A percentile compares a stretch with the other conserved stretches of the same genome.
phyloP scores from a whole-genome alignment of 2,888 invertebrate genomes.

The Deilephila porcellus region DNA sequence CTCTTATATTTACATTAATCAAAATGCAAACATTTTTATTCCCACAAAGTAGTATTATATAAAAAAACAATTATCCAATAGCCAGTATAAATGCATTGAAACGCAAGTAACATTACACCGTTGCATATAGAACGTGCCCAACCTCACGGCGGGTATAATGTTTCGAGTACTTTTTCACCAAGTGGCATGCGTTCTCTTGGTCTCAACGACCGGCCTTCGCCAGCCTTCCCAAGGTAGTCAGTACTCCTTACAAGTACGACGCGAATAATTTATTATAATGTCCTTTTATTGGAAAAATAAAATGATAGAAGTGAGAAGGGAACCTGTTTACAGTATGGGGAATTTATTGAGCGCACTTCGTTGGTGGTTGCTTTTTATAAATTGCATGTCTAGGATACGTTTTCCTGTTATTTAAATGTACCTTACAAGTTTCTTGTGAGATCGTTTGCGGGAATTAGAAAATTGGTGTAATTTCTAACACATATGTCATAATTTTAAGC shows the following conservation, averaged over 20 bases:
- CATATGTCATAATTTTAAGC: too few species aligned
- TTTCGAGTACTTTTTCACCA: conserved; percentile 24
- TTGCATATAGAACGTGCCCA: conserved; percentile 29
- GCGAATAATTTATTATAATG: conserved; percentile 46
- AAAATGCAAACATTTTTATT: not conserved
- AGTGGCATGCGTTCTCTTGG: conserved; percentile 17
- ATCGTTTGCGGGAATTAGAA: too few species aligned
- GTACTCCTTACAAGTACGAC: conserved; percentile 37
- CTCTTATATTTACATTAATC: too few species aligned
- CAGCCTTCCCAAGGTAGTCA: conserved; percentile 36
- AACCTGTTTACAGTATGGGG: conserved; percentile 38
- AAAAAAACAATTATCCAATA: not conserved
- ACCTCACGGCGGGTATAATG: conserved; percentile 35
- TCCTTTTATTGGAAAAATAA: conserved; percentile 45
- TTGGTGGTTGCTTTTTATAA: conserved; percentile 25
- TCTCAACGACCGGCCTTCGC: conserved; percentile 48
- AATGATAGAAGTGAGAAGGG: conserved; percentile 35
- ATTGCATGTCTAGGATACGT: conserved; percentile 10
- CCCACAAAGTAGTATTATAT: not conserved
- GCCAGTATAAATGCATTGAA: conserved; percentile 3
- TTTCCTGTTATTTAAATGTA: not conserved
- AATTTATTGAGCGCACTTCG: conserved; percentile 19
- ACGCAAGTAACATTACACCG: conserved; percentile 8
- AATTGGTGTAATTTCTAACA: too few species aligned
- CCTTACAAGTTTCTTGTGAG: not conserved